phyloP scores from a whole-genome alignment of 2,888 invertebrate species.

The Drosophila fungiperda region DNA sequence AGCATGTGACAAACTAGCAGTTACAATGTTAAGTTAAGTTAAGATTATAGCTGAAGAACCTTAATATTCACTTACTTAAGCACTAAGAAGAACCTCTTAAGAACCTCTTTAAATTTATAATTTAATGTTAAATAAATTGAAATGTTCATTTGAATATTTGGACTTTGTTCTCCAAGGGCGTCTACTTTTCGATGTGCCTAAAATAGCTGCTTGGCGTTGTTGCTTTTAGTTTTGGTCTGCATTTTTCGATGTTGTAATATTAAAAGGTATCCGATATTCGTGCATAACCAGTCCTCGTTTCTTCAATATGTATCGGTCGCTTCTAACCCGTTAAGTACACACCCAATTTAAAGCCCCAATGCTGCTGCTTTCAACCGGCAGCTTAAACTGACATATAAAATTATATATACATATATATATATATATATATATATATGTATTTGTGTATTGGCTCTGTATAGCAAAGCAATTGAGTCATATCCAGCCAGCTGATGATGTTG shows the following conservation, averaged over 20 bases:
- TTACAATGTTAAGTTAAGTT: background rate
- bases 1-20: background rate
- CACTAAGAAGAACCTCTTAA: background rate
- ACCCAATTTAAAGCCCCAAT: conserved; percentile 9
- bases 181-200: too few relatives aligned
- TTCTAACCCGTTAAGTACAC: conserved; percentile 43
- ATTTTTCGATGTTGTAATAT: background rate
- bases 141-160: background rate
- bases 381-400: conserved; percentile 11
- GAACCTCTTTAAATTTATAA: background rate
- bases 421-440: background rate
- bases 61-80: background rate
- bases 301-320: conserved; percentile 10
- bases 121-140: background rate
- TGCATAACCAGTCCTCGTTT: background rate
- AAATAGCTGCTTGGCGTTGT: background rate
- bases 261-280: conserved; percentile 17
- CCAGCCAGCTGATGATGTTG: conserved; percentile 46
- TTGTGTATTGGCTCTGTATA: conserved; percentile 25
- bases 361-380: conserved; percentile 14
- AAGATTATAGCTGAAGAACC: background rate
- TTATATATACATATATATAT: background rate
- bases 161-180: background rate
- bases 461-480: conserved; percentile 54
- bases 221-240: background rate